These are phyloP conservation scores for Corythaeola cristata DNA, from an alignment of 2,113 vertebrate species.

Conservation along the genomic window DNA sequence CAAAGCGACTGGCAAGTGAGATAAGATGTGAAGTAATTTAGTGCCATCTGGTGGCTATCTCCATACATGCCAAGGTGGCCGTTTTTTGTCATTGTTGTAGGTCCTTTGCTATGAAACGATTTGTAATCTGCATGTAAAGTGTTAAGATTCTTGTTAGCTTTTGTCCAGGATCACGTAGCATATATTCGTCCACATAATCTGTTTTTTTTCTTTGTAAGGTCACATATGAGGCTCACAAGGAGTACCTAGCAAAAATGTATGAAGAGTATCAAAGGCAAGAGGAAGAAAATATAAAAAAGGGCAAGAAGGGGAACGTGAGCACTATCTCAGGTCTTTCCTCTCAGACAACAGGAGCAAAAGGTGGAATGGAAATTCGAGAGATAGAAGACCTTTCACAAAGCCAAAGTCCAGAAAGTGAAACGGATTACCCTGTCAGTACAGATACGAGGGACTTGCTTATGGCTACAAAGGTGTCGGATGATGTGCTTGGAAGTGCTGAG, in stretches of 20 bases:
- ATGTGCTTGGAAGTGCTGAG: conserved; percentile 76
- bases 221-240: conserved; percentile 98
- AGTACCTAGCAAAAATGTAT: conserved; percentile 99
- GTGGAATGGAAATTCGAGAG: conserved; percentile 91
- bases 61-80: neutral
- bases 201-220: conserved; percentile 77
- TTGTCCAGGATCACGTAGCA: neutral
- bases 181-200: neutral
- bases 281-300: conserved; percentile 98
- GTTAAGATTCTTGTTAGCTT: neutral
- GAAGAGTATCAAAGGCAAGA: conserved; percentile 99
- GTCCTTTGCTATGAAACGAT: neutral
- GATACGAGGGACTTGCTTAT: conserved; percentile 89
- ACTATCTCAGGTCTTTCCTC: conserved; percentile 98
- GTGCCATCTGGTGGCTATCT: conserved; percentile 74
- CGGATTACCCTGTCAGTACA: conserved; percentile 87
- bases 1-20: neutral
- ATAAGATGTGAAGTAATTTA: conserved; percentile 15
- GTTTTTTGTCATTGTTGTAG: neutral
- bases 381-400: conserved; percentile 95
- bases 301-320: conserved; percentile 96
- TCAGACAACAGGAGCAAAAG: conserved; percentile 88
- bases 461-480: conserved; percentile 86
- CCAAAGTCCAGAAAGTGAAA: conserved; percentile 97
- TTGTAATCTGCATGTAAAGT: neutral